Percentiles rank a stretch among this genome's conserved stretches.
Evolutionary conservation across 2,113 vertebrate species (phyloP).

Genomic region (Thymallus thymallus): DNA sequence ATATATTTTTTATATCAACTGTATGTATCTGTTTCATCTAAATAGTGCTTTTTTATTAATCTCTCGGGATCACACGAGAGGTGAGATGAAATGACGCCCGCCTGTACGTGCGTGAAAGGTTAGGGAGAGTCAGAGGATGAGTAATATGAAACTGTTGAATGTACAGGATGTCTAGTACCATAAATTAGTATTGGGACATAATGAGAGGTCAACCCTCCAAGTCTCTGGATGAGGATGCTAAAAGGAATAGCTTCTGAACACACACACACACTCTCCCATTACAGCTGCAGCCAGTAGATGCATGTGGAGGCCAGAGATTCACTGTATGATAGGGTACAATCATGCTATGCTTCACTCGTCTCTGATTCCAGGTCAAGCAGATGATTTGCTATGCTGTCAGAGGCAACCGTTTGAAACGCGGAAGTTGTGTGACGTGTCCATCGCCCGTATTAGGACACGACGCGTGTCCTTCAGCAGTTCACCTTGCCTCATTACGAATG

Average conservation of each 20-base stretch:
- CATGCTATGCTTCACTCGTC: background rate
- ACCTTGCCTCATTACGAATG: slow-evolving; percentile 19
- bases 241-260: no score
- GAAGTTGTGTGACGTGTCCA: slow-evolving; percentile 4
- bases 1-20: no score
- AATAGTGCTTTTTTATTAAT: no score
- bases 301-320: background rate
- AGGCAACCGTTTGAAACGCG: background rate
- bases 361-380: background rate
- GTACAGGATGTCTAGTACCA: slow-evolving; percentile 43
- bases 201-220: slow-evolving; percentile 61
- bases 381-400: background rate
- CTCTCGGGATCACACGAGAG: no score
- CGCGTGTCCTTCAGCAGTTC: slow-evolving; percentile 10
- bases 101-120: background rate
- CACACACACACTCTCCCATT: slow-evolving; percentile 17
- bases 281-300: background rate
- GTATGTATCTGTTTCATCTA: no score
- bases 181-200: no score
- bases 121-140: slow-evolving; percentile 65
- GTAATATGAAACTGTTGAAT: slow-evolving; percentile 68
- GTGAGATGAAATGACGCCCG: no score
- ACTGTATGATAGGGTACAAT: background rate
- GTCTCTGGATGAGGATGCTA: background rate
- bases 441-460: no score